Evolutionary conservation across 92 coral and sea anemone genomes (phyloP).

Genomic region (Ricordea florida): DNA sequence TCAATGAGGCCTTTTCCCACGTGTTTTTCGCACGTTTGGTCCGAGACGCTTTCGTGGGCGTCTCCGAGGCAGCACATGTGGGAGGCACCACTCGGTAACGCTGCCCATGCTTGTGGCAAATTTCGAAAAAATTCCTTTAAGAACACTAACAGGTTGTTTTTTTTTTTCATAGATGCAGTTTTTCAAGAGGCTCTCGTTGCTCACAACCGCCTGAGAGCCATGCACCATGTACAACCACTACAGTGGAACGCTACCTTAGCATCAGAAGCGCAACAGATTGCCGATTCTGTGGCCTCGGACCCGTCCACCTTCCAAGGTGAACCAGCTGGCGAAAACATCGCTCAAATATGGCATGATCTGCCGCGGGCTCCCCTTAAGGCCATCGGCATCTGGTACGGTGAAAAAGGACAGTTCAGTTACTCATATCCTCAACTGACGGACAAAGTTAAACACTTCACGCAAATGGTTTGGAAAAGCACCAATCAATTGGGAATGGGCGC

Average conservation of each 20-base stretch:
- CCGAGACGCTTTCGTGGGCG: no score
- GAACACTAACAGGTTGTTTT: neutral
- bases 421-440: constrained; percentile 72
- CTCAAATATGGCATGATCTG: constrained; percentile 92
- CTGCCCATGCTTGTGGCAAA: no score
- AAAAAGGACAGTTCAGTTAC: constrained; percentile 70
- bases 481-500: constrained; percentile 78
- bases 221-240: constrained; percentile 79
- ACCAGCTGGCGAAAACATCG: constrained; percentile 81
- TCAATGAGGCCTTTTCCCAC: no score
- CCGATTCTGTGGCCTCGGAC: constrained; percentile 78
- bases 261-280: constrained; percentile 75
- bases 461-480: constrained; percentile 83
- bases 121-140: no score
- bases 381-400: constrained; percentile 86
- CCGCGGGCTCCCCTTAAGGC: constrained; percentile 88
- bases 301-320: constrained; percentile 77
- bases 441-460: constrained; percentile 76
- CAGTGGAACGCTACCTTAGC: constrained; percentile 84
- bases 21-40: no score
- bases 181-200: constrained; percentile 79
- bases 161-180: constrained; percentile 59
- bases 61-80: no score
- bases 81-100: no score
- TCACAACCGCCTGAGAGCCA: constrained; percentile 75